Evolutionary conservation across 2,113 vertebrate genomes (phyloP), one percentile per base, ranked within the genome.

Genomic region (Cottus gobio): DNA sequence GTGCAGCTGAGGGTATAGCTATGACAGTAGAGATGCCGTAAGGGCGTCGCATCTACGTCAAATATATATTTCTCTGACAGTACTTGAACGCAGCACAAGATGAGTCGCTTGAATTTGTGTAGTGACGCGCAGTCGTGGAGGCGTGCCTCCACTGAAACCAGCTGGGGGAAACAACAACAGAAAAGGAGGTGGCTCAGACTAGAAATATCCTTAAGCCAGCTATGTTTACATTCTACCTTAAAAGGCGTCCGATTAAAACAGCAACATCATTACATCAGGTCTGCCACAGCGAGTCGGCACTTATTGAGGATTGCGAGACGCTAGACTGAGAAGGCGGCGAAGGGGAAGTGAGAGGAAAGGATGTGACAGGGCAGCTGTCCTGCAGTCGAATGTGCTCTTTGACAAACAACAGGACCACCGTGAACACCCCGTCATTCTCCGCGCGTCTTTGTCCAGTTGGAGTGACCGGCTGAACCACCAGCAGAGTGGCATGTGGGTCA

Each of bases 401-500:
- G 58, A 58, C 26, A 69, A 89, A 75, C 77, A 70, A 42, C 76
- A 4, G 73, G 63, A 73, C 67, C 46, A 15, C 71, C 39, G 57
- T 11, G 11, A 64, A 36, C 75, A 42, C 39, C 20, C 56, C 56
- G 30, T 56, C 36, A 11, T 79, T 86, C 52, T 60, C 66, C 22
- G 15, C 44, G 73, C 83, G 85, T 69, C 85, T 85, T 66, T 81
- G 89, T 87, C 89, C 89, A 91, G 87, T 87, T 89, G 81, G 82
- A 86, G 79, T 77, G 88, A 86, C 90, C 87, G 94, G 91, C 89
- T 58, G 74, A 77, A 88, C 74, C 82, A 73, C 79, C 82, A 80
- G 77, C 86, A 71, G 82, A 89, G 92, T 93, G 95, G 93, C 93
- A 95, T 96, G 95, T 95, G 95, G 95, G 94, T 95, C 91, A 94